Percentiles rank a stretch among this genome's conserved stretches.
phyloP scores from a whole-genome alignment of 2,888 invertebrate genomes.

The Morpho deidamia region DNA sequence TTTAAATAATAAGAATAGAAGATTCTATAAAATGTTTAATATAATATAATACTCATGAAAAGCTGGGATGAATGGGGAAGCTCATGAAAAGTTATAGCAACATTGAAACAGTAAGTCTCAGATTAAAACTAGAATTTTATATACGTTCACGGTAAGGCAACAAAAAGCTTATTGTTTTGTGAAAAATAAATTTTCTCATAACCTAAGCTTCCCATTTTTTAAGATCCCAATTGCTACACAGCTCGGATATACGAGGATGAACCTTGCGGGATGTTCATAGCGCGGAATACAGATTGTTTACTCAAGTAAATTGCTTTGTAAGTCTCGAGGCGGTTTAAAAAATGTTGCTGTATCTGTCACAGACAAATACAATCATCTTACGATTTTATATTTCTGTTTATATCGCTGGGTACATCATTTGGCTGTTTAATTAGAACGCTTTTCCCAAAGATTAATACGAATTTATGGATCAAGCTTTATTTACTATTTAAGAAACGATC shows the following conservation, averaged over 20 bases:
- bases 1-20: too few species aligned
- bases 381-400: constrained; percentile 4
- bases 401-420: neutral
- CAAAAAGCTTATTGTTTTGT: constrained; percentile 14
- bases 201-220: constrained; percentile 20
- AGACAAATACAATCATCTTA: constrained; percentile 41
- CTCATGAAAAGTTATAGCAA: too few species aligned
- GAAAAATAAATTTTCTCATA: constrained; percentile 23
- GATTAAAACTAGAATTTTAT: neutral
- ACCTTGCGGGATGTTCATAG: constrained; percentile 12
- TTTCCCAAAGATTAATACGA: too few species aligned
- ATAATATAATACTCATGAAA: too few species aligned
- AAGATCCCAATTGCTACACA: constrained; percentile 23
- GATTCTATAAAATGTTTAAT: too few species aligned
- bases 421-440: too few species aligned
- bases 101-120: too few species aligned
- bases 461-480: too few species aligned
- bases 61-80: too few species aligned
- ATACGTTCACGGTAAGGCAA: neutral
- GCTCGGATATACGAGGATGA: constrained; percentile 4
- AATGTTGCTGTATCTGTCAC: constrained; percentile 52
- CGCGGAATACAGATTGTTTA: constrained; percentile 32
- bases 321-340: constrained; percentile 57
- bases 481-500: too few species aligned
- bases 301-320: constrained; percentile 68